A percentile compares a stretch with the other conserved stretches of the same genome.
Evolutionary conservation across 1,140 invertebrate species (phyloP).

Genomic region (Bombus fervidus): DNA sequence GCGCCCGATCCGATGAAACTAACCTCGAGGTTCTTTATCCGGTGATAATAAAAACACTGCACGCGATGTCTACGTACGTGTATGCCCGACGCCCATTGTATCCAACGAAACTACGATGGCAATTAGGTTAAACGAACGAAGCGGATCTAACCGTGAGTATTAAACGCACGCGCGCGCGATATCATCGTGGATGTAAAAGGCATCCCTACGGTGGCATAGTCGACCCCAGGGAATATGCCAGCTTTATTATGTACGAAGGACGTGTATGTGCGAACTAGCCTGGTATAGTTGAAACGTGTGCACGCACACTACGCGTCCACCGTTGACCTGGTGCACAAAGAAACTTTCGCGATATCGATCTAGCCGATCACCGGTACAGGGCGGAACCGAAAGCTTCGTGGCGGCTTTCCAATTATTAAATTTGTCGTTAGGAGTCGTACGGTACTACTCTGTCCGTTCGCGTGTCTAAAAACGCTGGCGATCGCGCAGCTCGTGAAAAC

Average conservation of each 20-base stretch:
- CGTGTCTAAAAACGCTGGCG: background rate
- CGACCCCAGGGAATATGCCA: conserved; percentile 53
- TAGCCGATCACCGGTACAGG: background rate
- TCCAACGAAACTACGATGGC: background rate
- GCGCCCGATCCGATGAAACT: background rate
- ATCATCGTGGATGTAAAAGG: conserved; percentile 38
- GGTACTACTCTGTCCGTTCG: rapidly evolving
- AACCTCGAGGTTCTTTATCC: background rate
- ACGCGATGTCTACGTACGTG: background rate
- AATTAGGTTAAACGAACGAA: conserved; percentile 62
- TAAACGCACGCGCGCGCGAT: conserved; percentile 29
- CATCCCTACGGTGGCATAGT: background rate
- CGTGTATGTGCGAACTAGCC: conserved; percentile 15
- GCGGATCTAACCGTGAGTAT: conserved; percentile 28
- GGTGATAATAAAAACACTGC: background rate
- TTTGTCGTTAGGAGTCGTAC: background rate
- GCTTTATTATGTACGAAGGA: conserved; percentile 59
- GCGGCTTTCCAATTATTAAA: background rate
- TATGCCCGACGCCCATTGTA: background rate
- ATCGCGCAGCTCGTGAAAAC: background rate
- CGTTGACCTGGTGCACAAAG: background rate
- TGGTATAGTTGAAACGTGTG: conserved; percentile 12
- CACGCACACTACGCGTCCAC: conserved; percentile 25
- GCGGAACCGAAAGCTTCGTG: background rate
- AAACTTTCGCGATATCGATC: conserved; percentile 37